phyloP scores from a whole-genome alignment of 2,113 vertebrate genomes.

The Seriola rivoliana region DNA sequence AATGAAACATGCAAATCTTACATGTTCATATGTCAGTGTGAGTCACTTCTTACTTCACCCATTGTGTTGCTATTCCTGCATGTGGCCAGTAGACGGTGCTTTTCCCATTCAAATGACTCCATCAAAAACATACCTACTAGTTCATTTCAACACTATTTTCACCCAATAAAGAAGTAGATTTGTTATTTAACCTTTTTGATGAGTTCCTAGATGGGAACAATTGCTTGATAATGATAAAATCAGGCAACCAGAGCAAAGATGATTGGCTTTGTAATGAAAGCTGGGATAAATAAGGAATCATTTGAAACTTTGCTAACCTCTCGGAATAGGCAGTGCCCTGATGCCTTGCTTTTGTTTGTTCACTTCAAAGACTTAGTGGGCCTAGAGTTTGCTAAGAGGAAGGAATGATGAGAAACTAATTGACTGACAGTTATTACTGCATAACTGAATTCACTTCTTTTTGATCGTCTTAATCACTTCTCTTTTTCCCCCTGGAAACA shows the following conservation, averaged over 20 bases:
- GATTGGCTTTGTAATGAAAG: conserved; percentile 78
- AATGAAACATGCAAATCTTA: not conserved
- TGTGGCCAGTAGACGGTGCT: conserved; percentile 79
- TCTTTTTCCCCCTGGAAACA: not conserved
- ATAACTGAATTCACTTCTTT: conserved; percentile 38
- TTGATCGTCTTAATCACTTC: conserved; percentile 17
- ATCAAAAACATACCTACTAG: conserved; percentile 28
- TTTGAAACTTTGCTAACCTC: conserved; percentile 52
- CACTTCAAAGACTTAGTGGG: conserved; percentile 19
- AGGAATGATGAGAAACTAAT: conserved; percentile 43
- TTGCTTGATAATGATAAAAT: conserved; percentile 75
- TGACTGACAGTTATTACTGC: not conserved
- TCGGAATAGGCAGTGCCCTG: conserved; percentile 35
- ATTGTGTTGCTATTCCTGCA: conserved; percentile 56
- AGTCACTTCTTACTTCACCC: not conserved
- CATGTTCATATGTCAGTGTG: not conserved
- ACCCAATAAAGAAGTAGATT: conserved; percentile 61
- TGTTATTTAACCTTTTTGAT: conserved; percentile 80
- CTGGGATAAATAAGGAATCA: conserved; percentile 66
- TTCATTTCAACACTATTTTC: conserved; percentile 63
- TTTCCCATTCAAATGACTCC: conserved; percentile 74
- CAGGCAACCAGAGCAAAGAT: conserved; percentile 76
- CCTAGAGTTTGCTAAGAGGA: conserved; percentile 31
- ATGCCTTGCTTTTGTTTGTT: conserved; percentile 56
- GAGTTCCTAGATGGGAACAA: conserved; percentile 73